Base-by-base conservation (phyloP, 2,797 vertebrate genomes). In the Rousettus madagascariensis region DNA sequence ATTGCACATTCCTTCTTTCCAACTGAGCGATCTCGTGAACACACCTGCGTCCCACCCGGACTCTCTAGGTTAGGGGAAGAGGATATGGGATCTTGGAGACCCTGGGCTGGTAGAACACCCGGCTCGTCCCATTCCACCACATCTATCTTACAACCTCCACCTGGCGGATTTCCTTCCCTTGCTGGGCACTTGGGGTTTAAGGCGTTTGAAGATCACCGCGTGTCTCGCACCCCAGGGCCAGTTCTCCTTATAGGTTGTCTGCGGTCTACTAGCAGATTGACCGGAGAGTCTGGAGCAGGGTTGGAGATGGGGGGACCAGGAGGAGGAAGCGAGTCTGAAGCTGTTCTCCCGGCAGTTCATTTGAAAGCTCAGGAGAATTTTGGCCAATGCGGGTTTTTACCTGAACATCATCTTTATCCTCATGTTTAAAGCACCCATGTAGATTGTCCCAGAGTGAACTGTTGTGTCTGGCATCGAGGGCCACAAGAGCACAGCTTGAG, bases 341-440 rank as follows among this genome's bases (percentile, higher is more conserved):
- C 85, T 57, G 77, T 36, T 24, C 20, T 80, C 30, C 41, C 8
- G 1, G 16, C 6, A 5, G 46, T 83, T 72, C 41, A 53, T 3
- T 43, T 72, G 63, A 69, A 95, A 86, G 66, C 28, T 74, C 57
- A 17, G 53, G 83, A 74, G 41, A 71, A 26, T 87, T 97, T 98
- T 97, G 97, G 96, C 95, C 94, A 61, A 97, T 66, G 95, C 97
- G 97, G 97, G 97, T 95, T 97, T 97, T 96, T 77, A 43, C 90
- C 86, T 87, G 72, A 93, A 77, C 16, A 88, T 77, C 75, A 30
- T 85, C 79, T 68, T 72, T 43, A 11, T 53, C 2, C 33, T 3
- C 2, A 0, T 7, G 38, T 41, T 85, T 51, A 36, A 13, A 72
- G 43, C 30, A 5, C 6, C 33, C 2, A 8, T 53, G 33, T 75